Base-by-base conservation (phyloP, 2,797 vertebrate species). In the Centropyge bicolor region DNA sequence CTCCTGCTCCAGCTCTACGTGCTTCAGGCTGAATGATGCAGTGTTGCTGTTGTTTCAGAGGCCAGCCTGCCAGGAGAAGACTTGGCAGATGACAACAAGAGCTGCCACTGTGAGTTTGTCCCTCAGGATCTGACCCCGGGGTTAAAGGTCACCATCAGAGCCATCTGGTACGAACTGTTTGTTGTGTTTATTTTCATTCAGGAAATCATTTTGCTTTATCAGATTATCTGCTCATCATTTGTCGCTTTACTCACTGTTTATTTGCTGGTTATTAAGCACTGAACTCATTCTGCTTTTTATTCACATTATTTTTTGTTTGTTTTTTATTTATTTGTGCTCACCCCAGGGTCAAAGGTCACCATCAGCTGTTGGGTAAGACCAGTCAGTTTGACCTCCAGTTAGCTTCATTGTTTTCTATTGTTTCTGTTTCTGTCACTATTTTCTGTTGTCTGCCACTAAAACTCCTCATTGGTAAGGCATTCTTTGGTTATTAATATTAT, bases 101-200 rank as follows among this genome's bases (percentile, higher is more conserved):
- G 97, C 92, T 99, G 97, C 86, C 97, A 97, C 91, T 99, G 98
- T 86, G 98, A 99, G 93, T 99, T 98, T 68, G 96, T 98, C 70
- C 95, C 97, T 0, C 97, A 99, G 89, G 98, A 99, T 71, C 93
- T 99, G 91, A 98, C 98, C 0, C 98, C 97, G 0, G 98, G 98
- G 68, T 94, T 99, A 78, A 99, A 99, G 96, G 97, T 97, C 92
- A 97, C 98, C 94, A 99, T 99, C 94, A 94, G 98, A 88, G 97
- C 98, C 5, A 96, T 99, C 89, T 99, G 98, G 98, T 99, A 96
- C 92, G 96, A 88, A 48, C 54, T 2, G 49, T 51, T 60, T 20
- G 38, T 60, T 20, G 38, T 48, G 69, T 31, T 66, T 8, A 27
- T 1, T 52, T 73, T 46, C 40, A 62, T 17, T 38, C 11, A 31